phyloP scores from a whole-genome alignment of 1,140 invertebrate genomes.

The Sitodiplosis mosellana region DNA sequence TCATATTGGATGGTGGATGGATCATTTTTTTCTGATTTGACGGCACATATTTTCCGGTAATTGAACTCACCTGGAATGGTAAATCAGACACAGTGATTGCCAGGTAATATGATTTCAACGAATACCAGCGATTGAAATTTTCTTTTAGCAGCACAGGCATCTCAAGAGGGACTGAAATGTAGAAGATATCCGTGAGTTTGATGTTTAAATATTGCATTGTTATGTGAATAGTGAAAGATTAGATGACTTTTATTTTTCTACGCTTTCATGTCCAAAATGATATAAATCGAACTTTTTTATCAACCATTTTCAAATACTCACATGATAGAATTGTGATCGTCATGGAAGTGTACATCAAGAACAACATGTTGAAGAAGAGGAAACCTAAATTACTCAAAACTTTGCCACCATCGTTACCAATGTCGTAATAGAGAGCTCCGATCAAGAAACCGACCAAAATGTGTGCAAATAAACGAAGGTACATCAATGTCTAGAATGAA shows the following conservation, averaged over 20 bases:
- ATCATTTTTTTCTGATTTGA: background rate
- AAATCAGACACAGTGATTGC: slow-evolving; percentile 91
- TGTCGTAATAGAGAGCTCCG: slow-evolving; percentile 79
- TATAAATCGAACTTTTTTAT: background rate
- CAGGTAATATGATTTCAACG: slow-evolving; percentile 83
- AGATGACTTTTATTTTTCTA: background rate
- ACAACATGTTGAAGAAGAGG: slow-evolving; percentile 94
- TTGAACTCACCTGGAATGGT: slow-evolving; percentile 80
- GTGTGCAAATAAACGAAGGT: slow-evolving; percentile 80
- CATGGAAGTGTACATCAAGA: slow-evolving; percentile 96
- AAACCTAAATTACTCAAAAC: slow-evolving; percentile 91
- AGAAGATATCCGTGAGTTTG: too few species aligned
- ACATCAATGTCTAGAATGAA: slow-evolving; percentile 72
- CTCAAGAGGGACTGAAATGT: slow-evolving; percentile 71
- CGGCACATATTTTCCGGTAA: too few species aligned
- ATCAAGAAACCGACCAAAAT: slow-evolving; percentile 82
- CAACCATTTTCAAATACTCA: slow-evolving; percentile 38
- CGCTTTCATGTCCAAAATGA: background rate
- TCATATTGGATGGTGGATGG: too few species aligned
- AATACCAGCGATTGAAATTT: slow-evolving; percentile 96
- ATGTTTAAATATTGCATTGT: background rate
- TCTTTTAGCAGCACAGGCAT: slow-evolving; percentile 89
- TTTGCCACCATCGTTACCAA: slow-evolving; percentile 85
- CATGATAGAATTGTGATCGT: slow-evolving; percentile 95
- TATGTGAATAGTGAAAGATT: background rate